Evolutionary conservation across 1,140 invertebrate species (phyloP).

Genomic region (Helicoverpa zea): DNA sequence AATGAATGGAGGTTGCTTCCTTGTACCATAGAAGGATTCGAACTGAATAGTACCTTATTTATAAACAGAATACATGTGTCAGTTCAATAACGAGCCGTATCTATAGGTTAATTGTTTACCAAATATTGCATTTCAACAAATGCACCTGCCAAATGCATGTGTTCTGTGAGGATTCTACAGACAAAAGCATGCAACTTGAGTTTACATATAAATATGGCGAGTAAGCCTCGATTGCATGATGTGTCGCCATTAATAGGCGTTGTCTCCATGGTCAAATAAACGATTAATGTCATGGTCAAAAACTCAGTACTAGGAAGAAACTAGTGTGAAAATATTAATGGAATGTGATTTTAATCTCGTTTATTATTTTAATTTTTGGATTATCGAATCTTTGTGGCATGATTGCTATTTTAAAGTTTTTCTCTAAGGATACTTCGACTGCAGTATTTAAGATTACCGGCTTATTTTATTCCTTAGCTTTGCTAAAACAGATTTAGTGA

Average conservation of each 20-base stretch:
- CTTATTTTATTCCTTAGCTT: no score
- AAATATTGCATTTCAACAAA: slow-evolving; percentile 10
- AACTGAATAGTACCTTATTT: not conserved
- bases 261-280: slow-evolving; percentile 37
- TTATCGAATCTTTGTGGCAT: no score
- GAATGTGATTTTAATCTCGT: not conserved
- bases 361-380: not conserved
- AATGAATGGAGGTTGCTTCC: not conserved
- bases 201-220: slow-evolving; percentile 27
- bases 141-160: not conserved
- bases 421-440: no score
- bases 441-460: no score
- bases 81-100: no score
- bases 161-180: not conserved
- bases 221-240: slow-evolving; percentile 27
- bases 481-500: no score
- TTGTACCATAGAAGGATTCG: slow-evolving; percentile 19
- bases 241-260: slow-evolving; percentile 28
- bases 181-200: slow-evolving; percentile 16
- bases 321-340: not conserved
- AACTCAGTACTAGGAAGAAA: slow-evolving; percentile 13
- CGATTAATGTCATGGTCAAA: slow-evolving; percentile 47
- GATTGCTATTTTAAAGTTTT: no score
- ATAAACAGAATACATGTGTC: no score
- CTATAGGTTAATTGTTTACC: no score